Base-by-base conservation (phyloP, 2,113 vertebrate species). In the Corvus moneduloides region DNA sequence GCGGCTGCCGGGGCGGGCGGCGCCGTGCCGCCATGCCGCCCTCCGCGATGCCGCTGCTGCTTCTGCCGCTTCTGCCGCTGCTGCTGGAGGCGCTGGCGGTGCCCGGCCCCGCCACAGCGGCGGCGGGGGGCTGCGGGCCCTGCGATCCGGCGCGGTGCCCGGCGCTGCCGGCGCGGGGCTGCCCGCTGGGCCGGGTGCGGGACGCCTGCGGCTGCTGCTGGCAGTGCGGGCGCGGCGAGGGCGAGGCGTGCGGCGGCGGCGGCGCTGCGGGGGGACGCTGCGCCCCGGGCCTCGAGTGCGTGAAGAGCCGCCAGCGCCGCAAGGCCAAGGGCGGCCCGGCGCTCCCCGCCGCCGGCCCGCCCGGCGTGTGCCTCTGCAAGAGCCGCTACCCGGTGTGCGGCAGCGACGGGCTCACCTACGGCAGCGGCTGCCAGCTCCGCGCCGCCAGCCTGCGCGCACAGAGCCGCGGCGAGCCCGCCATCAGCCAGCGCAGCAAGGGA, bases 321-420 rank as follows among this genome's bases (percentile, higher is more conserved):
- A 91, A 98, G 20, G 98, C 89, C 5, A 92, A 87, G 61, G 56
- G 61, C 46, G 76, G 98, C 64, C 84, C 43, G 18, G 98, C 95
- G 10, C 98, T 90, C 54, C 95, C 66, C 96, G 93, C 10, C 43
- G 83, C 94, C 69, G 68, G 90, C 22, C 54, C 93, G 26, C 8
- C 86, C 55, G 98, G 98, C 5, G 96, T 98, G 41, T 99, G 99
- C 91, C 91, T 83, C 46, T 99, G 99, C 92, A 99, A 99, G 94
- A 98, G 81, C 95, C 93, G 97, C 95, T 98, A 99, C 94, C 98
- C 98, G 30, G 99, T 99, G 87, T 99, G 99, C 93, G 99, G 99
- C 71, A 98, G 96, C 92, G 98, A 99, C 80, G 98, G 98, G 16
- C 39, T 93, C 75, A 99, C 98, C 55, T 99, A 99, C 97, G 23